Percentiles rank a stretch among this genome's conserved stretches.
phyloP scores from a whole-genome alignment of 2,888 invertebrate species.

The Macrosoma leucophasiata region DNA sequence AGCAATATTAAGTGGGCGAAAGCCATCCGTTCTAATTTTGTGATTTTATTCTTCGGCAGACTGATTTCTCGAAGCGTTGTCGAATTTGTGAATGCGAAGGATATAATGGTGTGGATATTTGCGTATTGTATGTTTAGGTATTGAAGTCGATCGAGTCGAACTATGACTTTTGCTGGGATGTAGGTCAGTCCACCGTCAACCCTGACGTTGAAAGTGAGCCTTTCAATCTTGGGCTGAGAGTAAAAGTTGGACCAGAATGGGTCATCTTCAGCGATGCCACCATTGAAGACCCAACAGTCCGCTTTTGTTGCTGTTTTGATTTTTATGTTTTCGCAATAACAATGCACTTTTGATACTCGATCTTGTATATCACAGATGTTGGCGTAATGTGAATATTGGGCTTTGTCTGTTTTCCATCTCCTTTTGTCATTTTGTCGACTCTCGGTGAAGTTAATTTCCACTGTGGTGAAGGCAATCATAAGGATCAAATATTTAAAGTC shows the following conservation, averaged over 20 bases:
- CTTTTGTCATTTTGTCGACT: conserved; percentile 66
- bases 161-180: conserved; percentile 82
- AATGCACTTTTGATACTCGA: conserved; percentile 76
- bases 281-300: conserved; percentile 85
- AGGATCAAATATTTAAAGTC: conserved; percentile 65
- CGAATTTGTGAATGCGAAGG: conserved; percentile 85
- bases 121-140: conserved; percentile 83
- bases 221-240: conserved; percentile 81
- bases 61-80: conserved; percentile 81
- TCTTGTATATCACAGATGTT: conserved; percentile 77
- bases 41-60: conserved; percentile 83
- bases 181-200: conserved; percentile 81
- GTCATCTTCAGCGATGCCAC: conserved; percentile 81
- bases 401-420: conserved; percentile 64
- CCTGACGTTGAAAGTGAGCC: conserved; percentile 82
- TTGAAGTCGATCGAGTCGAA: conserved; percentile 79
- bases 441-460: conserved; percentile 67
- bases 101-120: conserved; percentile 80
- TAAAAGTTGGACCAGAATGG: conserved; percentile 84
- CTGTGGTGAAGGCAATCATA: conserved; percentile 64
- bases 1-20: conserved; percentile 85
- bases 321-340: conserved; percentile 78
- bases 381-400: conserved; percentile 56
- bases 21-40: conserved; percentile 79
- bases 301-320: conserved; percentile 79